A percentile compares a stretch with the other conserved stretches of the same genome.
Evolutionary conservation across 2,113 vertebrate genomes (phyloP).

Genomic region (Tricholaema leucomelas): DNA sequence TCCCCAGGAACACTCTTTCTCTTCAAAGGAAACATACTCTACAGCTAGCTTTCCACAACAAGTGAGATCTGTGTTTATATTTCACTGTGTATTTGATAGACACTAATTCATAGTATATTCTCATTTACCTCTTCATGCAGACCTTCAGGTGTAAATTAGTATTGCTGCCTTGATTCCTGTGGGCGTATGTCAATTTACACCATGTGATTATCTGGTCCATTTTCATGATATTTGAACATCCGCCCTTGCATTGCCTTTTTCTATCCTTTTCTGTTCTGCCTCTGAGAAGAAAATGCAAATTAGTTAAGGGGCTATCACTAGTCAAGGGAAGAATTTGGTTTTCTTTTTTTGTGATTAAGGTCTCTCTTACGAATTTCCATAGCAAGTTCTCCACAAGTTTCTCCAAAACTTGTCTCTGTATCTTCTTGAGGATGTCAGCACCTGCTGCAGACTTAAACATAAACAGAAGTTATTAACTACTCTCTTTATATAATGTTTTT

Average conservation of each 20-base stretch:
- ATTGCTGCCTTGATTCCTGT: background rate
- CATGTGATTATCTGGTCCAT: constrained; percentile 2
- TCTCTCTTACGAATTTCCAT: constrained; percentile 23
- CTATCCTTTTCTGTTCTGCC: background rate
- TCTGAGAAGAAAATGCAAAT: constrained; percentile 40
- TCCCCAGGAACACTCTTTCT: background rate
- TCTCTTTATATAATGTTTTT: constrained; percentile 34
- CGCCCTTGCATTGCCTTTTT: background rate
- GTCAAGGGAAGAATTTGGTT: background rate
- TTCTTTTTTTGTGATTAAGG: background rate
- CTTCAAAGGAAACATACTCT: background rate
- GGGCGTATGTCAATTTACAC: background rate
- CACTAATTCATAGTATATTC: background rate
- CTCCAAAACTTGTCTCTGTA: constrained; percentile 31
- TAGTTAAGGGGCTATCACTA: constrained; percentile 28
- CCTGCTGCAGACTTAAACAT: constrained; percentile 37
- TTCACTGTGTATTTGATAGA: background rate
- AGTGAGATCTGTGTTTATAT: background rate
- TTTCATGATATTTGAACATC: constrained; percentile 21
- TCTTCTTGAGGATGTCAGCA: constrained; percentile 26
- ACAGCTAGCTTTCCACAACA: background rate
- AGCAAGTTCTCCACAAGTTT: constrained; percentile 20
- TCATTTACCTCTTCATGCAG: background rate
- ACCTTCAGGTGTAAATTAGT: constrained; percentile 10
- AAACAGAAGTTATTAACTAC: constrained; percentile 60